Percentiles rank a stretch among this genome's conserved stretches.
These are phyloP conservation scores for Lota lota DNA, from an alignment of 2,113 vertebrate genomes.

Conservation along the genomic window DNA sequence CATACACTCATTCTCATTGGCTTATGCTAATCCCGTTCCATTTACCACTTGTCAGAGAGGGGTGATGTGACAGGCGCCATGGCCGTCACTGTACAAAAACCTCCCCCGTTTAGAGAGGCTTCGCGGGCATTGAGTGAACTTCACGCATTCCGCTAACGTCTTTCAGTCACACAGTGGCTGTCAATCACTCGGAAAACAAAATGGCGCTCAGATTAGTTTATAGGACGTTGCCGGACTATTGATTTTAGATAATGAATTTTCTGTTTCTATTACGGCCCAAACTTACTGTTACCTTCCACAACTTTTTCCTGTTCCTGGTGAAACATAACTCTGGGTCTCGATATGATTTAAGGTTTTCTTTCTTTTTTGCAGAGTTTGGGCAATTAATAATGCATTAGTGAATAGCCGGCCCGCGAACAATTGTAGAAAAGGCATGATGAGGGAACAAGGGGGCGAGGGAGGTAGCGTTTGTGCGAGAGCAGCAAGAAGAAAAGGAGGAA, in stretches of 20 bases:
- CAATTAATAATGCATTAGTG: background rate
- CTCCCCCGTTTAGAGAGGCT: too few species aligned
- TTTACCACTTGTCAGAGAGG: slow-evolving; percentile 64
- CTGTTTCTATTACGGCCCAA: too few species aligned
- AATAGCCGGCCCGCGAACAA: background rate
- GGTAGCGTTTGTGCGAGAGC: background rate
- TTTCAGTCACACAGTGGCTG: background rate
- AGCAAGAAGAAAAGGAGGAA: slow-evolving; percentile 13
- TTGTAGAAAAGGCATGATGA: background rate
- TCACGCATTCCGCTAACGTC: background rate
- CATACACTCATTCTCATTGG: slow-evolving; percentile 68
- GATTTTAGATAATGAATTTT: too few species aligned
- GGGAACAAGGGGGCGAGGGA: slow-evolving; percentile 20
- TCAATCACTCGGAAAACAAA: background rate
- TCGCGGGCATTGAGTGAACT: background rate
- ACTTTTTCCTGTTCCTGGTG: too few species aligned
- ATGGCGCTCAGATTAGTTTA: too few species aligned
- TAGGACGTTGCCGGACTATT: too few species aligned
- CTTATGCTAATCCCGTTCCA: slow-evolving; percentile 70
- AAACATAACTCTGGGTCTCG: too few species aligned
- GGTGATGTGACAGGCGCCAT: slow-evolving; percentile 53
- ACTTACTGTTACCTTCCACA: too few species aligned
- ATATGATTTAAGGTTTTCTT: too few species aligned
- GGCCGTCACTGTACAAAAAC: slow-evolving; percentile 44
- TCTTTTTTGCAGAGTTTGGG: too few species aligned